Evolutionary conservation across 2,888 invertebrate genomes (phyloP), one percentile per base, ranked within the genome.

Genomic region (Ichneumoninae sp.): DNA sequence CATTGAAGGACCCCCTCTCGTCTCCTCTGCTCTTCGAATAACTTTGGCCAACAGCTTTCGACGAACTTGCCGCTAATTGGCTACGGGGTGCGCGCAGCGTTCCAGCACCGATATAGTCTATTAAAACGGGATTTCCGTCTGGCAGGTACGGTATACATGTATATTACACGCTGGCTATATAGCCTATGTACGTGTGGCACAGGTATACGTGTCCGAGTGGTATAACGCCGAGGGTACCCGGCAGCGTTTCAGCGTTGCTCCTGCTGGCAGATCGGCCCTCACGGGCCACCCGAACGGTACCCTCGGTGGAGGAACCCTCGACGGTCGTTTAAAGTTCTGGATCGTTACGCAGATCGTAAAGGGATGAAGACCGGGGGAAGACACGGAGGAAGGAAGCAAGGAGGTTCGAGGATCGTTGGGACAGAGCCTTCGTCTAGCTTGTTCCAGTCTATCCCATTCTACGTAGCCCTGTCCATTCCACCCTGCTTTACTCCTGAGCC

Each of bases 321-420:
- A 75, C 36, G 81, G 83, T 75, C 83, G 78, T 84, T 86, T 79
- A 83, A 84, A 86, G 81, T 83, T 86, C 66, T 75, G 54, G 68
- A 19, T 84, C 84, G 85, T 86, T 84, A 81, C 77, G 78, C 77
- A 78, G 85, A 78, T 84, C 78, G 65, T 84, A 81, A 84, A 81
- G 81, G 81, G 77, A 83, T 77, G 83, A 77, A 73, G 71, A 77
- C 77, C 13, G 81, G 50, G n/a, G 50, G 68, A 33, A 74, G 77
- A 84, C 63, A 30, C 10, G 19, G 54, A 50, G 40, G 50, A 60
- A 36, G 44, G 68, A n/a, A 65, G 30, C 65, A 8, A 54, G 30
- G 13, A 66, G 71, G 19, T 54, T 52, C 36, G 80, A 47, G 30
- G 47, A 60, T 83, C 30, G 47, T 19, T 8, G 30, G 63, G 40